Percentiles rank a stretch among this genome's conserved stretches.
Evolutionary conservation across 2,888 invertebrate species (phyloP).

Genomic region (Spicauda simplicius): DNA sequence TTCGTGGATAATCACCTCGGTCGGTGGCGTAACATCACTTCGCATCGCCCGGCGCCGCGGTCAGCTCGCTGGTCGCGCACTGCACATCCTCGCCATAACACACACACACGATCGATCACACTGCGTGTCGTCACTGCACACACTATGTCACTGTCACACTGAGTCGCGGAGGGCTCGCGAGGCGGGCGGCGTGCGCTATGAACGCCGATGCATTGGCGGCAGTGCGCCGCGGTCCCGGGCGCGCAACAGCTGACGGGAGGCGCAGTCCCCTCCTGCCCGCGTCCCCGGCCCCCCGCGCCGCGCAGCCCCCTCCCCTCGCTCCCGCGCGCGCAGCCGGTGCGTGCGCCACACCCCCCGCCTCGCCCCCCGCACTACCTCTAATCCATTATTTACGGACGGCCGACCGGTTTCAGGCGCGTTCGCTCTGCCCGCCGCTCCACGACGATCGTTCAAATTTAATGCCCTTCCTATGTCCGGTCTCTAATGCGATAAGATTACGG

Average conservation of each 20-base stretch:
- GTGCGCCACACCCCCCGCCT: slow-evolving; percentile 70
- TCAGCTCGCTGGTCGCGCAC: slow-evolving; percentile 71
- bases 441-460: slow-evolving; percentile 82
- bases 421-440: slow-evolving; percentile 73
- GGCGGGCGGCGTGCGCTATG: slow-evolving; percentile 72
- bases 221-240: slow-evolving; percentile 75
- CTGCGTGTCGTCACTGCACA: slow-evolving; percentile 54
- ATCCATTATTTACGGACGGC: slow-evolving; percentile 83
- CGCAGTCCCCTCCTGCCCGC: slow-evolving; percentile 68
- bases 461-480: slow-evolving; percentile 84
- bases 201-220: slow-evolving; percentile 81
- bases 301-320: slow-evolving; percentile 39
- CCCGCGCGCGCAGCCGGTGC: slow-evolving; percentile 73
- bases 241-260: slow-evolving; percentile 85
- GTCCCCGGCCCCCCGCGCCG: slow-evolving; percentile 40
- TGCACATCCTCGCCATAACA: slow-evolving; percentile 73
- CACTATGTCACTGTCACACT: slow-evolving; percentile 63
- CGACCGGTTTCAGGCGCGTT: slow-evolving; percentile 83
- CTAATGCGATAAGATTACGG: slow-evolving; percentile 80
- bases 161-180: slow-evolving; percentile 46
- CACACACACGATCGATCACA: slow-evolving; percentile 62
- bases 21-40: slow-evolving; percentile 82
- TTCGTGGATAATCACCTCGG: slow-evolving; percentile 83
- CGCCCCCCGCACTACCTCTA: slow-evolving; percentile 76
- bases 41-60: slow-evolving; percentile 74